These are phyloP conservation scores for Anoplius nigerrimus DNA, from an alignment of 2,888 invertebrate genomes.

Conservation along the genomic window DNA sequence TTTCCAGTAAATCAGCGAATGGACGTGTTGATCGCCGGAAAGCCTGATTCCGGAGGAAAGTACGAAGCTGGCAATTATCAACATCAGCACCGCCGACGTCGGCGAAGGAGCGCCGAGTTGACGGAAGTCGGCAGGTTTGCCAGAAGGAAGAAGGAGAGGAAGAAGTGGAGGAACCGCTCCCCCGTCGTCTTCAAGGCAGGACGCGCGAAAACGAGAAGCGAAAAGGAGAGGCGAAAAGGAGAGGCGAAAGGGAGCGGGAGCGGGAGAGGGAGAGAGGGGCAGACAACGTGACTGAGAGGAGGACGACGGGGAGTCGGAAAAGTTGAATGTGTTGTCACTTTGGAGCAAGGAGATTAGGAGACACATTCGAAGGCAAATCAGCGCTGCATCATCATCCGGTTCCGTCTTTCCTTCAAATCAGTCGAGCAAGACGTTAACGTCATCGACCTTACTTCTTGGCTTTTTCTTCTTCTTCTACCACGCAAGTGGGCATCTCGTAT, in stretches of 20 bases:
- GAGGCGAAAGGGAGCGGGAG: slow-evolving; percentile 7
- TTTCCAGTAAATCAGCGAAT: slow-evolving; percentile 61
- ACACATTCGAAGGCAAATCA: no score
- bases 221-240: slow-evolving; percentile 6
- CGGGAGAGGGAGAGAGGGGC: slow-evolving; percentile 10
- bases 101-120: slow-evolving; percentile 44
- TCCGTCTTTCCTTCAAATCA: no score
- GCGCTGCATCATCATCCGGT: no score
- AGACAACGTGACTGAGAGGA: background rate
- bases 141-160: slow-evolving; percentile 44
- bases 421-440: no score
- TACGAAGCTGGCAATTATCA: slow-evolving; percentile 45
- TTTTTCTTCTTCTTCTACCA: no score
- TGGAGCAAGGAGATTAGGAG: no score
- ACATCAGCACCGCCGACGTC: slow-evolving; percentile 35
- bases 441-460: no score
- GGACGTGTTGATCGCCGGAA: slow-evolving; percentile 61
- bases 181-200: no score
- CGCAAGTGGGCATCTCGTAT: no score
- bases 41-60: slow-evolving; percentile 55
- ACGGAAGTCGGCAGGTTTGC: slow-evolving; percentile 46
- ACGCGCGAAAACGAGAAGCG: background rate
- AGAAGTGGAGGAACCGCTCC: slow-evolving; percentile 17
- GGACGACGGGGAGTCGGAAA: background rate
- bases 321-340: no score